Evolutionary conservation across 2,888 invertebrate genomes (phyloP), one percentile per base, ranked within the genome.

Genomic region (Oeneis ivallda): DNA sequence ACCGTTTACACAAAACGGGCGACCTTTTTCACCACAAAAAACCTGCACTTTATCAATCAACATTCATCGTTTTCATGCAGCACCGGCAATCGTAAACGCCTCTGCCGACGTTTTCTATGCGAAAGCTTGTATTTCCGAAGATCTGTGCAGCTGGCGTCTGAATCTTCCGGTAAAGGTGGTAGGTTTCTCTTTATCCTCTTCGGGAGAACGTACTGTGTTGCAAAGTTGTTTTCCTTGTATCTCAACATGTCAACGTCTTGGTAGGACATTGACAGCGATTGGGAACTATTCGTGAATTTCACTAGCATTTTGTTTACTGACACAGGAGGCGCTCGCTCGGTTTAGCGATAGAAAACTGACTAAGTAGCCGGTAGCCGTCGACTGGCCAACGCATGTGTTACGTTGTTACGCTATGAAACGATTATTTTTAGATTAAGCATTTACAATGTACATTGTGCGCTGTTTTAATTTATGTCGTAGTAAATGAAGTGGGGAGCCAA

Each of bases 141-240:
- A 57, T 89, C 89, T 0, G 73, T 77, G 64, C 79, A 87, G 64
- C 83, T 85, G 79, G 87, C 88, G 70, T 90, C 91, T 68, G 86
- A 87, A 71, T 90, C 90, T 70, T 91, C 91, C 0, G 88, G 89
- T 19, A 91, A 71, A 1, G 91, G 84, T 7, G 91, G 84, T 4
- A 91, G 74, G 47, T 77, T 80, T 45, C 88, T 79, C 69, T 87
- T 88, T 1, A 86, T 83, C 1, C 89, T 79, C 9, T 84, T 76
- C 9, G 89, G 89, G 19, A 86, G 72, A 15, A 89, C 85, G 71
- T 87, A 90, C 70, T 90, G 89, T 0, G 86, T 87, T 4, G 82
- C 84, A 58, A 83, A 87, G 68, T 84, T 86, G n/a, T 80, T 72
- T 52, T 88, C 89, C 54, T 86, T 89, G 65, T 79, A 78, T 73